A percentile compares a stretch with the other conserved stretches of the same genome.
phyloP scores from a whole-genome alignment of 2,113 vertebrate genomes.

The Oryctolagus cuniculus region DNA sequence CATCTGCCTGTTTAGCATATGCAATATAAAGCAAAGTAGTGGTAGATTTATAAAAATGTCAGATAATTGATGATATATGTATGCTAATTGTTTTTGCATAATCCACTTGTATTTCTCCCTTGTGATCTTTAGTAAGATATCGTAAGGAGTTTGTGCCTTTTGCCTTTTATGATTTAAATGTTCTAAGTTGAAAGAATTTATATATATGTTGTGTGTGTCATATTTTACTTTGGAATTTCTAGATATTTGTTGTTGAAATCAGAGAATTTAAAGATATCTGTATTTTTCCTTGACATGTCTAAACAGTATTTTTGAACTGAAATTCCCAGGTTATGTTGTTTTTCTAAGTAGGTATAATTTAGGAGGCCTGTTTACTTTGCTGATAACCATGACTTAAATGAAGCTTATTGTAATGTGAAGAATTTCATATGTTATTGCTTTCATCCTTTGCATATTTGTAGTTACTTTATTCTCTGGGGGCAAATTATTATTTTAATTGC shows the following conservation, averaged over 20 bases:
- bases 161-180: conserved; percentile 54
- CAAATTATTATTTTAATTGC: conserved; percentile 23
- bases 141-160: background rate
- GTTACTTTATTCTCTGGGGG: conserved; percentile 36
- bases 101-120: conserved; percentile 27
- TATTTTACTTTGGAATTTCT: conserved; percentile 52
- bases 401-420: conserved; percentile 55
- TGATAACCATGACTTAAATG: conserved; percentile 65
- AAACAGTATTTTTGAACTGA: conserved; percentile 42
- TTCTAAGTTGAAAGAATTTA: conserved; percentile 35
- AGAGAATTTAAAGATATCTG: conserved; percentile 53
- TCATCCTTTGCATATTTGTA: conserved; percentile 1
- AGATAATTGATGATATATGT: background rate
- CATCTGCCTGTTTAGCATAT: conserved; percentile 73
- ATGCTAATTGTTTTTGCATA: background rate
- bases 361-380: conserved; percentile 36
- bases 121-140: conserved; percentile 24
- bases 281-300: conserved; percentile 53
- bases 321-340: conserved; percentile 53
- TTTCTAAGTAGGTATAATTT: conserved; percentile 60
- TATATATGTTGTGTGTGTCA: background rate
- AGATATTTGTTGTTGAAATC: conserved; percentile 31
- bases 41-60: conserved; percentile 70
- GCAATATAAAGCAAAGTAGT: conserved; percentile 61
- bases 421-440: conserved; percentile 23